Percentiles rank a stretch among this genome's conserved stretches.
These are phyloP conservation scores for Vanessa tameamea DNA, from an alignment of 1,140 invertebrate genomes.

Conservation along the genomic window DNA sequence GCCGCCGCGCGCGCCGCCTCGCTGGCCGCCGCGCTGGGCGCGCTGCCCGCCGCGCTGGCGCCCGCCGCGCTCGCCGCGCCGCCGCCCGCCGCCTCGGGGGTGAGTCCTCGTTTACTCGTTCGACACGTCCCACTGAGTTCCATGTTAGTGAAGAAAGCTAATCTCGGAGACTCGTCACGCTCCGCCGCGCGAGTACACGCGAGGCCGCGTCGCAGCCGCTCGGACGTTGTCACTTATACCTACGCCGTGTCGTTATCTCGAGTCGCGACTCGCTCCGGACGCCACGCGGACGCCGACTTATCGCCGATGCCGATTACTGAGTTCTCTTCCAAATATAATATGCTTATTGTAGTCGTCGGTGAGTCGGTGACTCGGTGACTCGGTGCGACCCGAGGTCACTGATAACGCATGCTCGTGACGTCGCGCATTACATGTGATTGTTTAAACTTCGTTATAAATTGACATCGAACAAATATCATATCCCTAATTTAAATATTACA, in stretches of 20 bases:
- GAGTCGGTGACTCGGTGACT: not conserved
- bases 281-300: not conserved
- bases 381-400: not conserved
- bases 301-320: not conserved
- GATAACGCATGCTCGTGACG: not conserved
- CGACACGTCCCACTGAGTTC: too few relatives aligned
- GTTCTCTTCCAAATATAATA: not conserved
- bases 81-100: not conserved
- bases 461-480: too few relatives aligned
- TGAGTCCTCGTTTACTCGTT: not conserved
- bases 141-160: too few relatives aligned
- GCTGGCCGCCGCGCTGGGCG: not conserved
- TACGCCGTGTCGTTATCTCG: not conserved
- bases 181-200: not conserved
- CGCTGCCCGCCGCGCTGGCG: constrained; percentile 15
- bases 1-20: constrained; percentile 27
- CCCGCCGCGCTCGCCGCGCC: constrained; percentile 7
- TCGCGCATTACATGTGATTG: not conserved
- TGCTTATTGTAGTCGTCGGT: not conserved
- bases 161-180: not conserved
- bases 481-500: too few relatives aligned
- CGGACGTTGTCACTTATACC: too few relatives aligned
- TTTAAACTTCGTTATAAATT: not conserved
- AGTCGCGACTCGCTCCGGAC: not conserved
- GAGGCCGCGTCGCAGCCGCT: not conserved